These are phyloP conservation scores for Loxodonta africana DNA, from an alignment of 2,113 vertebrate species.

Conservation along the genomic window DNA sequence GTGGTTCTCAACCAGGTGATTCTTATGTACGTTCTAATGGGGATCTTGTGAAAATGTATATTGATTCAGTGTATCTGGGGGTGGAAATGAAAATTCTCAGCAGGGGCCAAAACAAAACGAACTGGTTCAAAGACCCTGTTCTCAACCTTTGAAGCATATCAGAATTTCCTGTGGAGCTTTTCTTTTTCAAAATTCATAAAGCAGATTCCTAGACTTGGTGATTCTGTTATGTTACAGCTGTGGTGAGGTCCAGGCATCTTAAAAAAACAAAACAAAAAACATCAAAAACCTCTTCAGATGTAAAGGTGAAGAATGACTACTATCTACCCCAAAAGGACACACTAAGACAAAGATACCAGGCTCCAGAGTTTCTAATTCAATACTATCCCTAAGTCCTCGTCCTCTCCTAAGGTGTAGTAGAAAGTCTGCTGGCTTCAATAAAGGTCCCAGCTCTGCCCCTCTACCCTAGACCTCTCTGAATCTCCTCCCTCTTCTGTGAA, in stretches of 20 bases:
- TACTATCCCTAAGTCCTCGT: neutral
- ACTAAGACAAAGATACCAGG: neutral
- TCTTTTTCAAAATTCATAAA: neutral
- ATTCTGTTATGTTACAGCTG: conserved; percentile 29
- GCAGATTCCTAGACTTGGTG: neutral
- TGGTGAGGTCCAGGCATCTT: neutral
- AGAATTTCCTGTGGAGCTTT: conserved; percentile 2
- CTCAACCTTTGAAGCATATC: conserved; percentile 10
- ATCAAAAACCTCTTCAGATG: neutral
- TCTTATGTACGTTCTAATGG: too few relatives aligned
- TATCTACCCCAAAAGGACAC: neutral
- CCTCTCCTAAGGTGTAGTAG: neutral
- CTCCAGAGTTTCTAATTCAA: neutral
- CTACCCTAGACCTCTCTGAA: neutral
- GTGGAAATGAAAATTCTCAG: too few relatives aligned
- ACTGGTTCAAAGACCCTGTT: neutral
- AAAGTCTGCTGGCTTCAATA: neutral
- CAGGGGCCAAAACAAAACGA: too few relatives aligned
- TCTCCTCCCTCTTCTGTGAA: neutral
- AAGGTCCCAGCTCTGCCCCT: conserved; percentile 31
- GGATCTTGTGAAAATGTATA: too few relatives aligned
- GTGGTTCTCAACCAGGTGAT: neutral
- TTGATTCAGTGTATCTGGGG: too few relatives aligned
- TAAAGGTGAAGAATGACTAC: conserved; percentile 22
- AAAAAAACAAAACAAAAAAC: neutral